These are phyloP conservation scores for Leucophenga maculata DNA, from an alignment of 2,888 invertebrate species.

Conservation along the genomic window DNA sequence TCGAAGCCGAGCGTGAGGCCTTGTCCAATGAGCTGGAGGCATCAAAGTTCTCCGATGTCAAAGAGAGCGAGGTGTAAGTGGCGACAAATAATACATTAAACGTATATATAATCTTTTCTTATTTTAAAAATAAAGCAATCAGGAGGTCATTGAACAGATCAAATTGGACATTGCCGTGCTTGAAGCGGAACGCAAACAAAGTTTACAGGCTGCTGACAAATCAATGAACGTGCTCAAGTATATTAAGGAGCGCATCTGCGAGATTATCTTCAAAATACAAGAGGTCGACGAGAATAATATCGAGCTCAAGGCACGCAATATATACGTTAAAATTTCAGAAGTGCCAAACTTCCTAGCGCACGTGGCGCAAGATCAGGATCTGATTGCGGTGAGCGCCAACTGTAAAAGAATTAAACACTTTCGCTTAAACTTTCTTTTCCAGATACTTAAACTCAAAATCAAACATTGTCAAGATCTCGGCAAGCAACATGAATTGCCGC, in stretches of 20 bases:
- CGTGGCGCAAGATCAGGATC: slow-evolving; percentile 65
- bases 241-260: slow-evolving; percentile 69
- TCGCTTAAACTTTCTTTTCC: neutral
- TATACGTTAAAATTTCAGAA: slow-evolving; percentile 57
- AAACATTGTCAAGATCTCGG: slow-evolving; percentile 61
- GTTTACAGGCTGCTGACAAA: slow-evolving; percentile 68
- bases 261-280: slow-evolving; percentile 71
- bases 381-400: slow-evolving; percentile 60
- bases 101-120: neutral
- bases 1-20: slow-evolving; percentile 79
- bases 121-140: slow-evolving; percentile 74
- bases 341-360: slow-evolving; percentile 64
- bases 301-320: slow-evolving; percentile 54
- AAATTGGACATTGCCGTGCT: slow-evolving; percentile 76
- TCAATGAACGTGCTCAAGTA: slow-evolving; percentile 66
- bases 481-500: slow-evolving; percentile 53
- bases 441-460: slow-evolving; percentile 69
- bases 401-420: neutral
- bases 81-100: neutral
- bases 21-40: slow-evolving; percentile 81
- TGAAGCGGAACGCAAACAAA: slow-evolving; percentile 70
- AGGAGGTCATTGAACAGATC: slow-evolving; percentile 79
- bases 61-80: slow-evolving; percentile 84
- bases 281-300: slow-evolving; percentile 70
- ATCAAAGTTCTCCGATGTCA: slow-evolving; percentile 85